Conservation (phyloP, 2,113 vertebrate species). For the Piprites chloris region DNA sequence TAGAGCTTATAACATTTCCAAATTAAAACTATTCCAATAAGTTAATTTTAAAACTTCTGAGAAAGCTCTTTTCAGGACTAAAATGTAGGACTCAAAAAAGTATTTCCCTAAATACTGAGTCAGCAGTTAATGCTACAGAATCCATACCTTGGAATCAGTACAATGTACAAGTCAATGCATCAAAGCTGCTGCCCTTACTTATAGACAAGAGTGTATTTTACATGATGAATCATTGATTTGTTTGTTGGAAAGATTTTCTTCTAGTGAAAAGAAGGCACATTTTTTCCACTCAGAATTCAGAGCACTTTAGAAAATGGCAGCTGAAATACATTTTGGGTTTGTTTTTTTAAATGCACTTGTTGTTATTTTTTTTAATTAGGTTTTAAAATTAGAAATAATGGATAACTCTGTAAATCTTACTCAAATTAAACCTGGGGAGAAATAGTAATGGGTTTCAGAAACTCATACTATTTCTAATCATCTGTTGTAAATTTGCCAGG, state of each 20-base stretch:
- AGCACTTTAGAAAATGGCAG: neutral
- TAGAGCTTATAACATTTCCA: neutral
- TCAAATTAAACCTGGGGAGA: neutral
- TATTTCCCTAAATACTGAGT: neutral
- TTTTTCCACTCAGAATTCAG: neutral
- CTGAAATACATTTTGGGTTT: neutral
- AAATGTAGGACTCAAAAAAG: neutral
- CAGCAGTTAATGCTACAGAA: neutral
- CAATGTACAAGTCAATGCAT: neutral
- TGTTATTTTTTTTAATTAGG: neutral
- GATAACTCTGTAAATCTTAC: neutral
- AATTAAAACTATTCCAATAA: neutral
- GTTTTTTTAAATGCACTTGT: accelerated
- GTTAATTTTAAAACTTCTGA: neutral
- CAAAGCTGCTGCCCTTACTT: neutral
- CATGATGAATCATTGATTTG: neutral
- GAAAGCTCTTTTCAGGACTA: neutral
- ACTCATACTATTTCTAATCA: neutral
- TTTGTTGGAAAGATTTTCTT: neutral
- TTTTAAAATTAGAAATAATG: neutral
- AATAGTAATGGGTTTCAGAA: neutral
- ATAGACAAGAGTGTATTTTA: neutral
- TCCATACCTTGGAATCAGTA: neutral
- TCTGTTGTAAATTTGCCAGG: neutral
- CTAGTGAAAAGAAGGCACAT: neutral